A percentile compares a stretch with the other conserved stretches of the same genome.
Conservation (phyloP, 2,888 invertebrate genomes). For the Nycteola revayana region DNA sequence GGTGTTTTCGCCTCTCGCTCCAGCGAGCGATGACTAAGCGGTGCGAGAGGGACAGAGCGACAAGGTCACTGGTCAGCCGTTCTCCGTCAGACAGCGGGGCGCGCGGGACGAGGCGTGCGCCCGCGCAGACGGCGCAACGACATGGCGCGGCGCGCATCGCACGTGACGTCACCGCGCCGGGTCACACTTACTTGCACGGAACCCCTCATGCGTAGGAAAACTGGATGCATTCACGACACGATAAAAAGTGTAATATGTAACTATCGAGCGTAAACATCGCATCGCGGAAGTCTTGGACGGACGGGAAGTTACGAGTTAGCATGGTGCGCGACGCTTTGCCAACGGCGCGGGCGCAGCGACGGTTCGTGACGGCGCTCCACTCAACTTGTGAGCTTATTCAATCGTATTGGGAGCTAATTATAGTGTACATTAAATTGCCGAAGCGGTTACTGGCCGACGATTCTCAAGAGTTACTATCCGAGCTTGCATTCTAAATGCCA, state of each 20-base stretch:
- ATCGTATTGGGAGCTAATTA: slow-evolving; percentile 18
- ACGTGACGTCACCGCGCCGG: slow-evolving; percentile 69
- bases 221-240: slow-evolving; percentile 58
- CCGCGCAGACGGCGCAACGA: slow-evolving; percentile 71
- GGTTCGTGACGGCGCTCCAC: slow-evolving; percentile 10
- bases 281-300: slow-evolving; percentile 35
- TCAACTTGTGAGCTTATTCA: slow-evolving; percentile 9
- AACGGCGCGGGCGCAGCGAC: slow-evolving; percentile 2
- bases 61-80: slow-evolving; percentile 79
- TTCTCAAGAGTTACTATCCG: slow-evolving; percentile 3
- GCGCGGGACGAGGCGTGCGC: slow-evolving; percentile 58
- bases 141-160: slow-evolving; percentile 55
- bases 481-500: neutral
- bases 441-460: slow-evolving; percentile 7
- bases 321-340: slow-evolving; percentile 13
- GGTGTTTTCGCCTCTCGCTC: slow-evolving; percentile 44
- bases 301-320: slow-evolving; percentile 25
- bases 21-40: slow-evolving; percentile 34
- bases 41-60: slow-evolving; percentile 59
- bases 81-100: slow-evolving; percentile 72
- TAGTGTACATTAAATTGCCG: slow-evolving; percentile 17
- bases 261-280: slow-evolving; percentile 46
- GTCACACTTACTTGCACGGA: slow-evolving; percentile 59
- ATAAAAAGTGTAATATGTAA: slow-evolving; percentile 51
- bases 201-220: slow-evolving; percentile 71